phyloP scores from a whole-genome alignment of 2,113 vertebrate species.

The Gobius niger region DNA sequence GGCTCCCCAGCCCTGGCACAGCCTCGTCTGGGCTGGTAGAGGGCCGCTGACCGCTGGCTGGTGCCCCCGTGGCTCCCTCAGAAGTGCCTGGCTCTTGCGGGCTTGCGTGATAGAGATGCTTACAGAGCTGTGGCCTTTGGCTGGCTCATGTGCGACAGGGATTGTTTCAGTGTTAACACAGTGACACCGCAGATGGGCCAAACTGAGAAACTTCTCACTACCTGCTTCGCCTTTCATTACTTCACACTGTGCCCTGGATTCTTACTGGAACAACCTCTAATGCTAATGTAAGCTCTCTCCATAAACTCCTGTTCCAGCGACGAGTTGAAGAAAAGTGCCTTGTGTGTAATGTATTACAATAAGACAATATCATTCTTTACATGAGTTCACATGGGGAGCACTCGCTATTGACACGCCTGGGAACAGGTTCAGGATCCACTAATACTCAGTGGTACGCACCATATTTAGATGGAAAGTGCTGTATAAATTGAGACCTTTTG shows the following conservation, averaged over 20 bases:
- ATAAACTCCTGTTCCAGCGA: constrained; percentile 38
- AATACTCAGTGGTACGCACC: no score
- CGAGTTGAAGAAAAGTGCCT: constrained; percentile 53
- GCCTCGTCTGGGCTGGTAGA: background rate
- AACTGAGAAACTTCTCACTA: constrained; percentile 46
- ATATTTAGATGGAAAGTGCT: no score
- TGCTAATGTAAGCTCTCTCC: constrained; percentile 30
- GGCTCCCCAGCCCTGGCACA: constrained; percentile 33
- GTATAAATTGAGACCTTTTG: background rate
- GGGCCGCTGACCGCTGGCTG: constrained; percentile 31
- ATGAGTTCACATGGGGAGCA: background rate
- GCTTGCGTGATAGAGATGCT: constrained; percentile 59
- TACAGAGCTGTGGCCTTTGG: constrained; percentile 45
- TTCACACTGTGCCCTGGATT: constrained; percentile 47
- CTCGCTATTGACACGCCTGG: background rate
- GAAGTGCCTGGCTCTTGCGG: constrained; percentile 57
- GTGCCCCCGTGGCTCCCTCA: constrained; percentile 51
- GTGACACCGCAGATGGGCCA: constrained; percentile 53
- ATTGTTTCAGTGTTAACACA: constrained; percentile 57
- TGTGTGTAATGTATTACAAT: constrained; percentile 15
- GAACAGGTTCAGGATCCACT: background rate
- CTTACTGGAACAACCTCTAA: constrained; percentile 50
- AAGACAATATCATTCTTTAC: background rate
- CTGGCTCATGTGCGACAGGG: constrained; percentile 46
- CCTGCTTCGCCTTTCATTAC: constrained; percentile 51